Base-by-base conservation (phyloP, 2,113 vertebrate genomes). In the Ophthalmolycus amberensis region DNA sequence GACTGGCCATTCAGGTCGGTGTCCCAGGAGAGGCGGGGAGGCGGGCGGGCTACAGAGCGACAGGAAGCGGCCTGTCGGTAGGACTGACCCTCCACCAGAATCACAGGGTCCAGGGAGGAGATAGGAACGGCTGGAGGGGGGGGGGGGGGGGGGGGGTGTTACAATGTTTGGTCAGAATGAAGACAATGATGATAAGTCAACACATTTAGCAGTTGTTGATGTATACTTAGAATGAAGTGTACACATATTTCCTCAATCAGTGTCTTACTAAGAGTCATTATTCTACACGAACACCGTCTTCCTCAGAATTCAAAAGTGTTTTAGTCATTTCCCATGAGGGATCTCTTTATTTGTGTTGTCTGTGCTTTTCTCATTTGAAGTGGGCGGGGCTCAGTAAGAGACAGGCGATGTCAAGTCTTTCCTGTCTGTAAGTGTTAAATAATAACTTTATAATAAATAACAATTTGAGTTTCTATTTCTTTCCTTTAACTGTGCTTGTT, bases 11-110 rank as follows among this genome's bases (percentile, higher is more conserved):
- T 80, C 78, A 98, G 95, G 0, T 96, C 96, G 0, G 96, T 96
- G 88, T 97, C 96, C 97, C 97, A 98, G 63, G n/a, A n/a, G n/a
- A n/a, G n/a, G n/a, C n/a, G n/a, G n/a, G n/a, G n/a, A n/a, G n/a
- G n/a, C n/a, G n/a, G 97, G 62, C 83, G 95, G 59, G 95, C 97
- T 25, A 97, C 91, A 0, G 97, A 95, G 1, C 97, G 97, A 68
- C 97, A 98, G 5, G 95, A 92, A 1, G 97, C 97, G 0, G 94
- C 97, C 84, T 92, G 75, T 0, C 92, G 91, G 79, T 93, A 96
- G 1, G 94, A 76, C 88, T 96, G 94, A 0, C 96, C 97, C 82
- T 98, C 97, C 71, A 95, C 94, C 27, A 97, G 90, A 0, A 71
- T 58, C 48, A 89, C 58, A 0, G 94, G 77, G 0, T 95, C 92